Base-by-base conservation (phyloP, 2,113 vertebrate species). In the Falco punctatus region DNA sequence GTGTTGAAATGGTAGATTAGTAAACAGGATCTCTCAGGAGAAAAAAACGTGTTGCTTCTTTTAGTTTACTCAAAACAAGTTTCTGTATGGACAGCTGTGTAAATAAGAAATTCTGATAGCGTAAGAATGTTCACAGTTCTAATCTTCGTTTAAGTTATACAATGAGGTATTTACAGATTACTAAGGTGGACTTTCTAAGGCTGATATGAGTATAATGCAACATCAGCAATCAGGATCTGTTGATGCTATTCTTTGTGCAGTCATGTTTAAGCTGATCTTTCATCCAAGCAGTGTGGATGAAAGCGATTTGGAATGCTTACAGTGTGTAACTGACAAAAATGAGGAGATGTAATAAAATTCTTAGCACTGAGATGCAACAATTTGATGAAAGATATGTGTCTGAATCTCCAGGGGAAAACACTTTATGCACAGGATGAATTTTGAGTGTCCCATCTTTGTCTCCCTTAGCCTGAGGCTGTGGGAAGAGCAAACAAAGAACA, bases 401-500 rank as follows among this genome's bases (percentile, higher is more conserved):
- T 89, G 95, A 58, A 61, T 81, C 70, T 57, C 13, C 0, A 1
- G 84, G 55, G 61, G 44, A 78, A 81, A 93, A 81, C 18, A 28
- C 21, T 66, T 57, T 38, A 40, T 13, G 15, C 57, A 52, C 57
- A 74, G 48, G 33, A 62, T 33, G 65, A 55, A 67, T 94, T 93
- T 61, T 59, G 69, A 78, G 33, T 42, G 69, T 95, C 87, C 81
- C 33, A 26, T 75, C 84, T 89, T 86, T 7, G 2, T 81, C 48
- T 86, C 32, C 24, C 55, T 83, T 86, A 78, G 64, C 64, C 67
- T 27, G 51, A 81, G 71, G 75, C 86, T 90, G 64, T 81, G 85
- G 59, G 75, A 95, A 94, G 59, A 84, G 83, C 88, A 96, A 94
- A 93, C 64, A 94, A 90, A 69, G 81, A 87, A 58, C 27, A 7